Evolutionary conservation across 2,888 invertebrate genomes (phyloP).

Genomic region (Dysmachus trigonus): DNA sequence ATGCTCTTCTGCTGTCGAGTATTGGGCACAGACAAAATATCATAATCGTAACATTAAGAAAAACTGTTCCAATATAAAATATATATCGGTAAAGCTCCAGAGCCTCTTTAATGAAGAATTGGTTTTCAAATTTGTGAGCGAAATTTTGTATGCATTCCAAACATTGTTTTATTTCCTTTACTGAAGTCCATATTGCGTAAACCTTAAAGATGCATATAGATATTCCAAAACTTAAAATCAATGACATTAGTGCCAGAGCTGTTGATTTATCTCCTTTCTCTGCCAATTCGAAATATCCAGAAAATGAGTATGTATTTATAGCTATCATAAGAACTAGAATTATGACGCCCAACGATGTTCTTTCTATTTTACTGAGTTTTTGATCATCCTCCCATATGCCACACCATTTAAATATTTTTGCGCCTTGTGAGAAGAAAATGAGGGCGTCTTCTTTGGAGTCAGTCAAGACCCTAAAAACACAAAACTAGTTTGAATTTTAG

Average conservation of each 20-base stretch:
- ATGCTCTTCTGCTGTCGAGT: not conserved
- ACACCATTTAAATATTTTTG: not conserved
- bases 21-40: not conserved
- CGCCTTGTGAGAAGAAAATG: not conserved
- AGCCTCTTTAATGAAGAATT: not conserved
- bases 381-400: not conserved
- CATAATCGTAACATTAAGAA: not conserved
- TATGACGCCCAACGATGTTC: not conserved
- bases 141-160: not conserved
- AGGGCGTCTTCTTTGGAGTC: not conserved
- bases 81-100: not conserved
- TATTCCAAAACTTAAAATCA: not conserved
- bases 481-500: not conserved
- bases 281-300: not conserved
- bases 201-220: not conserved
- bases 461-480: not conserved
- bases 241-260: not conserved
- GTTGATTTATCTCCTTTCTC: not conserved
- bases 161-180: not conserved
- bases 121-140: not conserved
- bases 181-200: not conserved
- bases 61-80: not conserved
- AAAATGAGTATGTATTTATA: not conserved
- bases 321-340: not conserved
- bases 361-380: not conserved